Evolutionary conservation across 2,888 invertebrate species (phyloP).

Genomic region (Hybos culiciformis): DNA sequence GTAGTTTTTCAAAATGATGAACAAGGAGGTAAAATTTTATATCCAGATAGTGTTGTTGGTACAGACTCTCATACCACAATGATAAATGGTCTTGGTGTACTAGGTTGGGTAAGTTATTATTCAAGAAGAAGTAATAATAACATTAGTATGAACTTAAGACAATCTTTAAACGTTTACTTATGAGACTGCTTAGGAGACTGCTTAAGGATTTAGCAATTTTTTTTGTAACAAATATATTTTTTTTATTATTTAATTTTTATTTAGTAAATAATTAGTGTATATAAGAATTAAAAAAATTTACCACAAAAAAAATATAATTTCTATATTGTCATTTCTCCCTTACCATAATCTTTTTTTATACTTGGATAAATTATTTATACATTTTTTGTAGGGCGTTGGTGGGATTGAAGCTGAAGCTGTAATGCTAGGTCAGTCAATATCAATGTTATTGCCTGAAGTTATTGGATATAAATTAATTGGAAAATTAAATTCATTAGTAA

Average conservation of each 20-base stretch:
- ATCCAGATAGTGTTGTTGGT: constrained; percentile 88
- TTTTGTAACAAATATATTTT: no score
- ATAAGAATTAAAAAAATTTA: background rate
- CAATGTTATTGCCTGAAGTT: constrained; percentile 91
- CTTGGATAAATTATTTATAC: no score
- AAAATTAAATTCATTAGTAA: constrained; percentile 63
- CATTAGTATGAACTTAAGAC: no score
- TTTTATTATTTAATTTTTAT: no score
- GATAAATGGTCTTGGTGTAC: constrained; percentile 93
- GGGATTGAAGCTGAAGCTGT: constrained; percentile 98
- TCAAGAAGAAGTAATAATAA: no score
- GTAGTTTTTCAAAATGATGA: constrained; percentile 66
- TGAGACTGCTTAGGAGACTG: no score
- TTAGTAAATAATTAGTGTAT: no score
- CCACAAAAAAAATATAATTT: constrained; percentile 4
- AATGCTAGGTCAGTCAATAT: constrained; percentile 95
- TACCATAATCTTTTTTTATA: no score
- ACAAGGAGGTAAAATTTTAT: constrained; percentile 39
- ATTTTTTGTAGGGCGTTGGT: no score
- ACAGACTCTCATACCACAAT: constrained; percentile 99
- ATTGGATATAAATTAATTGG: constrained; percentile 87
- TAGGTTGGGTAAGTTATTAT: constrained; percentile 93
- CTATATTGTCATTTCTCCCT: no score
- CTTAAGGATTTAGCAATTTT: no score
- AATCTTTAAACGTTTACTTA: no score